phyloP scores from a whole-genome alignment of 2,888 invertebrate genomes.

The Synanthedon andrenaeformis region DNA sequence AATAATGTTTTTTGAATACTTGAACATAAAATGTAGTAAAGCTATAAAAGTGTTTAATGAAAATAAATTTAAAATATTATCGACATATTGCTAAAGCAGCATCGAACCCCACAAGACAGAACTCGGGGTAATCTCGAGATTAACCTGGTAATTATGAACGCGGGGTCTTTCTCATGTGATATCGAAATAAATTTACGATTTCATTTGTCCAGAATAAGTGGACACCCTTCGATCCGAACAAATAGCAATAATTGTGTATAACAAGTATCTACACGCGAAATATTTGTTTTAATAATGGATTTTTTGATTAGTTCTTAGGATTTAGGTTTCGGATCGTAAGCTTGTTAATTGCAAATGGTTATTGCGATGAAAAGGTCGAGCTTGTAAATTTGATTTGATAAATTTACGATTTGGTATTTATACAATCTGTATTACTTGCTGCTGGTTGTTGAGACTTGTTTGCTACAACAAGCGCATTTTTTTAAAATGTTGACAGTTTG shows the following conservation, averaged over 20 bases:
- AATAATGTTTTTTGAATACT: too few relatives aligned
- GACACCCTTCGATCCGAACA: slow-evolving; percentile 10
- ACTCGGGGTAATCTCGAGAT: slow-evolving; percentile 12
- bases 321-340: not conserved
- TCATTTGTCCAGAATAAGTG: slow-evolving; percentile 4
- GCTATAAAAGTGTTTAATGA: too few relatives aligned
- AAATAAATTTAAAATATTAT: too few relatives aligned
- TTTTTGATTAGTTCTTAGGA: slow-evolving; percentile 5
- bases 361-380: not conserved
- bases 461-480: too few relatives aligned
- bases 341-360: not conserved
- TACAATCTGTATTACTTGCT: too few relatives aligned
- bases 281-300: slow-evolving; percentile 2
- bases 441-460: too few relatives aligned
- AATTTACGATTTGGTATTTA: too few relatives aligned
- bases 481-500: too few relatives aligned
- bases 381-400: too few relatives aligned
- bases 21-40: too few relatives aligned
- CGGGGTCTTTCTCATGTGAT: slow-evolving; percentile 11
- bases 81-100: not conserved
- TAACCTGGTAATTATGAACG: slow-evolving; percentile 22
- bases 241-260: slow-evolving; percentile 22
- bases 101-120: not conserved
- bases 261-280: slow-evolving; percentile 4
- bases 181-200: slow-evolving; percentile 20